Conservation (phyloP, 2,113 vertebrate genomes). For the Pavo muticus region DNA sequence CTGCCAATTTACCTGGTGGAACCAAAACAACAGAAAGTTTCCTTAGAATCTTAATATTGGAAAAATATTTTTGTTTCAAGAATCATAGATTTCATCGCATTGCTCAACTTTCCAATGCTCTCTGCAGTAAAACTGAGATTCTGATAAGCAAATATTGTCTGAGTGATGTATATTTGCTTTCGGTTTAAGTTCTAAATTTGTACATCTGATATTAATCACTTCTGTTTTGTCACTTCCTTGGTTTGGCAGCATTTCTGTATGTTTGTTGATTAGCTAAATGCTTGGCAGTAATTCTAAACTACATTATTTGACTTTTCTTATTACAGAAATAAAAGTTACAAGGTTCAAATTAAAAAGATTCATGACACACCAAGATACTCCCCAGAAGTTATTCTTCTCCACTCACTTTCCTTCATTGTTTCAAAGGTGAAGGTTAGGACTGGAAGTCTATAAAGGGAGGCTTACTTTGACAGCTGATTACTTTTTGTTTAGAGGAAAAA, state of each 20-base stretch:
- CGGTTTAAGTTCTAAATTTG: background rate
- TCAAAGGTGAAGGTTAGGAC: background rate
- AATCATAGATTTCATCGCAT: background rate
- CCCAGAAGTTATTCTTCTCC: background rate
- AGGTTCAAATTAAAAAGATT: background rate
- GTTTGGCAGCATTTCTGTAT: background rate
- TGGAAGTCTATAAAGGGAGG: background rate
- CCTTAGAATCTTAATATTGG: background rate
- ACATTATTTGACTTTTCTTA: background rate
- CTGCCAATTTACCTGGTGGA: background rate
- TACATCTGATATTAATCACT: background rate
- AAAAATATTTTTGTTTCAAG: background rate
- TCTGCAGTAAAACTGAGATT: background rate
- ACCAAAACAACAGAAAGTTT: background rate
- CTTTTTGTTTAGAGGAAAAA: background rate
- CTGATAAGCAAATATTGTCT: background rate
- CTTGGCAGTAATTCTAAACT: background rate
- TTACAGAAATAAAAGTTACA: background rate
- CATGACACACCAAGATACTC: background rate
- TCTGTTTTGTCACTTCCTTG: background rate
- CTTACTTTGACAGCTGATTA: background rate
- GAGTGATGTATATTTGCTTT: background rate
- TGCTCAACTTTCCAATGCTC: background rate
- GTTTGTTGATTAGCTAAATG: background rate
- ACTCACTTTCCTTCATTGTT: background rate